Base-by-base conservation (phyloP, 2,797 vertebrate species). In the Coregonus suidteri region DNA sequence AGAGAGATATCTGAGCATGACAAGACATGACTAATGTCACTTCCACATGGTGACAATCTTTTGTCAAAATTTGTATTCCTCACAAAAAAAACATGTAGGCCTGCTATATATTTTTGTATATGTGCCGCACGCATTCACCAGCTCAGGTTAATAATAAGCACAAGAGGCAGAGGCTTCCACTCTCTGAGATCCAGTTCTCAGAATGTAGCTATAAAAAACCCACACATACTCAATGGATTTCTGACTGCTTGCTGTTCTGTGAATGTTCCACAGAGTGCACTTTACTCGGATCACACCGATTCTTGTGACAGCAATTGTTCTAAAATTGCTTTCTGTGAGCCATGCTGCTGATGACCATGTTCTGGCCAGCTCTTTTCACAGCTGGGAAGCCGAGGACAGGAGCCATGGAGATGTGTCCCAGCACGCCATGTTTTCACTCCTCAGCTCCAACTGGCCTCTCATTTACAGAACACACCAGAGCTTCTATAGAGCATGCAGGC, bases 201-300 rank as follows among this genome's bases (percentile, higher is more conserved):
- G n/a, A 59, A 59, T 59, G 13, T 56, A 62, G 56, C 7, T 62
- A 62, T n/a, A 62, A n/a, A 47, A 16, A n/a, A n/a, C 6, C n/a
- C 56, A n/a, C n/a, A n/a, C 56, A 62, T 84, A 81, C 64, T 56
- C 71, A 81, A 75, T 78, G 53, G n/a, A 20, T n/a, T 62, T 62
- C 18, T 62, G 56, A 62, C 56, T 62, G 56, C 56, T 62, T 62
- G 56, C 56, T 20, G 56, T 62, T 62, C 56, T 62, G 18, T 20
- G 56, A 62, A 62, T 62, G 56, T 62, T 62, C 2, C n/a, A n/a
- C 56, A 6, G 18, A 25, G 56, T 20, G 56, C 56, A 62, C 14
- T 62, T 62, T 20, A 62, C 56, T 20, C 18, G n/a, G 56, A 62
- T 62, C 56, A 62, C 56, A 62, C 56, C 56, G 56, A 20, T 20